Base-by-base conservation (phyloP, 2,113 vertebrate genomes). In the Pelecanoides urinatrix region DNA sequence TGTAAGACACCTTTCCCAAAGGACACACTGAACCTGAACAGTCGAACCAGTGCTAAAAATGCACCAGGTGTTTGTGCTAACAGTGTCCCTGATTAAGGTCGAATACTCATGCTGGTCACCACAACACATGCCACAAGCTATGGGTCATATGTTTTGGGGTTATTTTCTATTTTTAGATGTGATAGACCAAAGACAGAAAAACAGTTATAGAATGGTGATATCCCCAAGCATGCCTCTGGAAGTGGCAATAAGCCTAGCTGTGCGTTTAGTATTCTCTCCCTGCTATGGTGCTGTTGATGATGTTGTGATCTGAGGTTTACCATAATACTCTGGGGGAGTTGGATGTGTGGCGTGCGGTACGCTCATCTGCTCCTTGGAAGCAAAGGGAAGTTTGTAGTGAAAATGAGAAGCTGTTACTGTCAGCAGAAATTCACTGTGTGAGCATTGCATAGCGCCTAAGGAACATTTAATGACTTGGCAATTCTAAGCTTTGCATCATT, bases 1-100 rank as follows among this genome's bases (percentile, higher is more conserved):
- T 76, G 13, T 19, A 83, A 19, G 9, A 61, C 9, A 65, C 4
- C 7, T 10, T 85, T 75, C 27, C 52, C 32, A 67, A 81, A 62
- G 8, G 42, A 21, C 1, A 0, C 29, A 12, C 21, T 20, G 50
- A 55, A 68, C 34, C 49, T 29, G 58, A 72, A 30, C 6, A 73
- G 26, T 16, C 27, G 71, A 68, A 65, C 16, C 10, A 40, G 11
- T 73, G 49, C 32, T 62, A 30, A 76, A 68, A 92, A 7, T n/a
- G 7, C 30, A 49, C 9, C 0, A 0, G 6, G 3, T 55, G 3
- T 83, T 83, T 83, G 29, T 45, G 32, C 7, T 86, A 11, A 12
- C 13, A 8, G 7, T n/a, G n/a, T 61, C 21, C 36, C 25, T 25
- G 9, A 10, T 49, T 42, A 14, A 50, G 45, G 58, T 13, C 1